These are phyloP conservation scores for Umimayanthus kanabou DNA, from an alignment of 92 coral and sea anemone genomes.

Conservation along the genomic window DNA sequence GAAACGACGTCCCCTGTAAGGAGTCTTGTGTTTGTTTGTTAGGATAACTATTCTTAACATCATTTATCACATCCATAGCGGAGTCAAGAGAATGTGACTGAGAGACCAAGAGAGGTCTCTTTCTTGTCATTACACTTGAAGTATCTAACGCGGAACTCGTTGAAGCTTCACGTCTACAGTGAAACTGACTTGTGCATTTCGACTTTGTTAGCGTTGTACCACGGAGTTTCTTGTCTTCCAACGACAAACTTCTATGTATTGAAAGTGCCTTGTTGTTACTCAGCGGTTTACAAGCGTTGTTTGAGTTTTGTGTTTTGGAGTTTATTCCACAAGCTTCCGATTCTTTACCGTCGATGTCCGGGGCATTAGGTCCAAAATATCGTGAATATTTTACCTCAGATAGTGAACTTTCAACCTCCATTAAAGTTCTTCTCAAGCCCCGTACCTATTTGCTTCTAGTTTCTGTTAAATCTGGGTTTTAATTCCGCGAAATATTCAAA, in stretches of 20 bases:
- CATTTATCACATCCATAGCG: not conserved
- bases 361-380: slow-evolving; percentile 26
- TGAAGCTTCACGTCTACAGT: not conserved
- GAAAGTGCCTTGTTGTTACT: not conserved
- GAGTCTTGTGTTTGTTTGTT: not conserved
- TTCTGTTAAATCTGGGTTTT: not conserved
- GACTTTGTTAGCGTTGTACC: not conserved
- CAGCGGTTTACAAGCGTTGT: not conserved
- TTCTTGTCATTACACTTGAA: not conserved
- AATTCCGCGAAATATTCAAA: not conserved
- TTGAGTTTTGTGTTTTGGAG: not conserved
- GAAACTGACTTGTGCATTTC: not conserved
- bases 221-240: not conserved
- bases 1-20: not conserved
- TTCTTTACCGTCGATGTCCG: not conserved
- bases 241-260: not conserved
- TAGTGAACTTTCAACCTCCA: not conserved
- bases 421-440: not conserved
- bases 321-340: not conserved
- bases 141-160: not conserved
- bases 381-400: slow-evolving; percentile 24
- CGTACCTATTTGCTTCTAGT: not conserved
- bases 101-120: not conserved
- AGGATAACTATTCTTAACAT: not conserved
- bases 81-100: not conserved